These are phyloP conservation scores for Volucella inflata DNA, from an alignment of 2,888 invertebrate species.

Conservation along the genomic window DNA sequence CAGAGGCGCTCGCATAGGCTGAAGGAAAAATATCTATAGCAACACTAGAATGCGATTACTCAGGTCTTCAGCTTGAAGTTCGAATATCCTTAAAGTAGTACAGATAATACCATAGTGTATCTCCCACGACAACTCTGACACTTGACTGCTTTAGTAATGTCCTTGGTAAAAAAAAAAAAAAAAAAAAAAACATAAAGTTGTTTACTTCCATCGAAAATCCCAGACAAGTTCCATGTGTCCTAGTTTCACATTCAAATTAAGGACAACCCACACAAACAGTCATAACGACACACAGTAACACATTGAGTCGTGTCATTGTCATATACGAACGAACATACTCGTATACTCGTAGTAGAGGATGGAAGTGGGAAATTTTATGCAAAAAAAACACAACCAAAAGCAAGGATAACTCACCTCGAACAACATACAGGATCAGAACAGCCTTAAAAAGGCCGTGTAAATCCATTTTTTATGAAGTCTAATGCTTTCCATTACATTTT, in stretches of 20 bases:
- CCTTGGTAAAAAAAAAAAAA: constrained; percentile 35
- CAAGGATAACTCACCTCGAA: constrained; percentile 81
- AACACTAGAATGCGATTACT: too few species aligned
- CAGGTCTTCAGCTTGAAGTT: too few species aligned
- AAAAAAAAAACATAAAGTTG: constrained; percentile 52
- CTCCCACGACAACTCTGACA: too few species aligned
- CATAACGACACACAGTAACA: not conserved
- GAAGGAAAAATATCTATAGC: too few species aligned
- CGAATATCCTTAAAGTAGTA: too few species aligned
- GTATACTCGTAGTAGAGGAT: too few species aligned
- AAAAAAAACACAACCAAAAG: constrained; percentile 14
- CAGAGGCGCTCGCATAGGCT: too few species aligned
- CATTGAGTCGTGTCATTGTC: constrained; percentile 4
- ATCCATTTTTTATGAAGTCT: constrained; percentile 84
- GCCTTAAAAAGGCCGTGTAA: constrained; percentile 84
- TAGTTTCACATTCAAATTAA: constrained; percentile 59
- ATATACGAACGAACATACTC: not conserved
- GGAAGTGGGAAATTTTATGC: constrained; percentile 28
- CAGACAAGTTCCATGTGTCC: constrained; percentile 53
- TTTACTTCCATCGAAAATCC: constrained; percentile 47
- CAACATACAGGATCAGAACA: constrained; percentile 83
- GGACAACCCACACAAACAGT: constrained; percentile 26
- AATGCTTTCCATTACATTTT: constrained; percentile 84
- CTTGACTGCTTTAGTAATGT: constrained; percentile 12
- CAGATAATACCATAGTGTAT: too few species aligned